These are phyloP conservation scores for Ennomos fuscantarius DNA, from an alignment of 2,888 invertebrate genomes.

Conservation along the genomic window DNA sequence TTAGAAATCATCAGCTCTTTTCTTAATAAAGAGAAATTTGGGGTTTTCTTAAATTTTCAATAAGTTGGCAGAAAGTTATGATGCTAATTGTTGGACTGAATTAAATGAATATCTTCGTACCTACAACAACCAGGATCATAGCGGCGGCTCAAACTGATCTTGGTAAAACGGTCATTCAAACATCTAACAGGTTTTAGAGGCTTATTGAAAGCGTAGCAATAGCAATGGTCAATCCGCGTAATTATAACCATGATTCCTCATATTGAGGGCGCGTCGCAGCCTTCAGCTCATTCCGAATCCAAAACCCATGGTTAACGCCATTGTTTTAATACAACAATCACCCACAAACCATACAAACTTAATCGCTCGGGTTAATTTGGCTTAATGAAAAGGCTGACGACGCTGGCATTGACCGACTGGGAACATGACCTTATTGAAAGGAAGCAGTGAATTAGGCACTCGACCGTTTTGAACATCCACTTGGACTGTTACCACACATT, in stretches of 20 bases:
- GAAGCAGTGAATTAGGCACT: constrained; percentile 20
- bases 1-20: too few species aligned
- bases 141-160: too few species aligned
- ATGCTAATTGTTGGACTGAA: too few species aligned
- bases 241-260: constrained; percentile 36
- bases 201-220: too few species aligned
- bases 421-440: constrained; percentile 21
- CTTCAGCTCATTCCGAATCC: constrained; percentile 38
- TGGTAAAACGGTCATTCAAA: too few species aligned
- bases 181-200: too few species aligned
- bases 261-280: constrained; percentile 47
- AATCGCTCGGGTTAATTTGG: constrained; percentile 23
- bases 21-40: too few species aligned
- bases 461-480: constrained; percentile 23
- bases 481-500: constrained; percentile 15
- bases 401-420: constrained; percentile 38
- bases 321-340: constrained; percentile 56
- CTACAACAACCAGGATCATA: too few species aligned
- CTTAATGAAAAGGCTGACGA: constrained; percentile 26
- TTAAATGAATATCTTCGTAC: too few species aligned
- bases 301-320: constrained; percentile 49
- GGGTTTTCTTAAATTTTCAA: too few species aligned
- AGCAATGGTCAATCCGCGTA: too few species aligned
- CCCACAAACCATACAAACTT: constrained; percentile 31
- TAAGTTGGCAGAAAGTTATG: too few species aligned